These are phyloP conservation scores for Sakesphorus luctuosus DNA, from an alignment of 2,113 vertebrate species.

Conservation along the genomic window DNA sequence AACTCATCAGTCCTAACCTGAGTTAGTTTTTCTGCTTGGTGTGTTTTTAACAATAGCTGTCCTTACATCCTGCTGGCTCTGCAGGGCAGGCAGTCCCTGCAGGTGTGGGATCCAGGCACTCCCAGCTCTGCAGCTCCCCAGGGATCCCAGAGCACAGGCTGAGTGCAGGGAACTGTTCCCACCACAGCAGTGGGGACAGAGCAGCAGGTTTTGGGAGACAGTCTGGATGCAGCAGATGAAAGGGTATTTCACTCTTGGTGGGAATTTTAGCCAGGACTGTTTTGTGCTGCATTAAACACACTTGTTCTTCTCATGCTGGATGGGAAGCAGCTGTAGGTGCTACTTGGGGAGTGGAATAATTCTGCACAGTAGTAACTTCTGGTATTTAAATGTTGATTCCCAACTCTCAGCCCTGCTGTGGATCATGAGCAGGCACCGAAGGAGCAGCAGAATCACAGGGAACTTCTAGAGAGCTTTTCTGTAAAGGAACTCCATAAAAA, in stretches of 20 bases:
- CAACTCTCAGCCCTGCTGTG: not conserved
- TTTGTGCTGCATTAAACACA: not conserved
- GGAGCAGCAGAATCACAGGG: not conserved
- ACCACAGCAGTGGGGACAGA: not conserved
- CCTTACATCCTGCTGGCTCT: not conserved
- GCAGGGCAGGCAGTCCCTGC: not conserved
- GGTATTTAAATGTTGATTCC: not conserved
- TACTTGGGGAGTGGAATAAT: not conserved
- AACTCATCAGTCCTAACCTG: not conserved
- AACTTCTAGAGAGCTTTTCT: not conserved
- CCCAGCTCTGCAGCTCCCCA: not conserved
- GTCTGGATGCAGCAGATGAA: not conserved
- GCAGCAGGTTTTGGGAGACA: not conserved
- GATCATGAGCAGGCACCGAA: not conserved
- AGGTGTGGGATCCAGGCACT: not conserved
- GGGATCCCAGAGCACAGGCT: not conserved
- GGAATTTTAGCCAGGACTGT: not conserved
- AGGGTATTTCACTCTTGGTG: fast-evolving
- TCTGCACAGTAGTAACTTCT: fast-evolving
- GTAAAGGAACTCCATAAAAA: not conserved
- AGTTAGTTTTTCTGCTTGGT: not conserved
- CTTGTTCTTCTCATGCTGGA: fast-evolving
- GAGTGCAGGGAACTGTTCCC: fast-evolving
- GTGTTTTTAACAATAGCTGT: not conserved
- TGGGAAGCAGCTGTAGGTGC: not conserved